Base-by-base conservation (phyloP, 2,888 invertebrate genomes). In the Eudasyphora cyanicolor region DNA sequence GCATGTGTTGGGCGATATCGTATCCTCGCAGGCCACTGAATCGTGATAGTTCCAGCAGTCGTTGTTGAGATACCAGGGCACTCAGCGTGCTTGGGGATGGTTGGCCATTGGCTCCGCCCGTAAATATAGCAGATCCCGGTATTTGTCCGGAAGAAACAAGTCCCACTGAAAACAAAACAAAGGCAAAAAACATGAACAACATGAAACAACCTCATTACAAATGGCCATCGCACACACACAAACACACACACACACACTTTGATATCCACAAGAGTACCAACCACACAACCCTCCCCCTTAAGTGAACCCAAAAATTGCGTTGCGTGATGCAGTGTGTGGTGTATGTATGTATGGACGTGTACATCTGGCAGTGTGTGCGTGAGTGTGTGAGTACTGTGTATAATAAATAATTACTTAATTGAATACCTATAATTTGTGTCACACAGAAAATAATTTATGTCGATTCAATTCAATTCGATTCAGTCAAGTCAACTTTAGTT, bases 21-120 rank as follows among this genome's bases (percentile, higher is more conserved):
- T 91, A 91, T 78, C 92, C 91, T 5, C 91, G 88, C 74, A 91
- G 85, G 32, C 91, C 92, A 70, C 91, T 92, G 79, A 91, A 91
- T 67, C 92, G 90, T 27, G 91, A 92, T 81, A 91, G 87, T 83
- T 91, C 91, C 76, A 91, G 84, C 49, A 91, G 87, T 74, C 91
- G 90, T 79, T 91, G 91, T 82, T 91, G 91, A 1, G 96, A 96
- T 85, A 96, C 95, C 86, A 96, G 92, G 2, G 95, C 95, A 45
- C 95, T 95, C 79, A 96, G 92, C 19, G 96, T 95, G 73, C 94
- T 93, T n/a, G 92, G 92, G 82, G 93, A 93, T 60, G 93, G 92
- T 67, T 87, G 86, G 84, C 88, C 85, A 79, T 87, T 89, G 35
- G 86, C 82, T 71, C 90, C 90, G 86, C 90, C 87, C 76, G 89